Percentiles rank a stretch among this genome's conserved stretches.
phyloP scores from a whole-genome alignment of 1,140 invertebrate species.

The Dinoponera quadriceps region DNA sequence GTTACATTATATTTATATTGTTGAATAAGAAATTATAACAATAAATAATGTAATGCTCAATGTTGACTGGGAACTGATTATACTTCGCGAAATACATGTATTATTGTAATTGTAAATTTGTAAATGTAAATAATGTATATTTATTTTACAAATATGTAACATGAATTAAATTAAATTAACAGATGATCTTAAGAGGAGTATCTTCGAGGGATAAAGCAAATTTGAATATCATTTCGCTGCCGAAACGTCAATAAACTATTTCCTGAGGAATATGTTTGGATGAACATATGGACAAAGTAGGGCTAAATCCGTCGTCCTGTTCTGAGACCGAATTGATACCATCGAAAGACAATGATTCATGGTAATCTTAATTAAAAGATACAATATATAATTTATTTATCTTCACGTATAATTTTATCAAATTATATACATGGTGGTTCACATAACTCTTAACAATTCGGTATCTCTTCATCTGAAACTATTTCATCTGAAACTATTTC shows the following conservation, averaged over 20 bases:
- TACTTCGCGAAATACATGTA: too few species aligned
- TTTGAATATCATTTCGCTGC: not conserved
- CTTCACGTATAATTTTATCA: constrained; percentile 28
- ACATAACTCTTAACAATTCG: too few species aligned
- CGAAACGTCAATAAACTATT: not conserved
- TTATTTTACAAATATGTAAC: constrained; percentile 16
- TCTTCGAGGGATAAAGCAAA: too few species aligned
- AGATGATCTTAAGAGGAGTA: too few species aligned
- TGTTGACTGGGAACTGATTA: too few species aligned
- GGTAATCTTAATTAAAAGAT: not conserved
- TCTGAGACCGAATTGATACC: not conserved
- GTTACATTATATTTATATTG: too few species aligned
- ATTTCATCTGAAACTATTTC: too few species aligned
- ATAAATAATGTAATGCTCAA: too few species aligned
- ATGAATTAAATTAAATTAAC: too few species aligned
- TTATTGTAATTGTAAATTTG: not conserved
- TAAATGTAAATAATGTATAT: not conserved
- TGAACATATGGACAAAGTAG: not conserved
- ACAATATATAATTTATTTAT: not conserved
- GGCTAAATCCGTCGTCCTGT: not conserved
- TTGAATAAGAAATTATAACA: too few species aligned
- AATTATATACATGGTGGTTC: too few species aligned
- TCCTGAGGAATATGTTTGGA: not conserved
- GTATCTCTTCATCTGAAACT: too few species aligned
- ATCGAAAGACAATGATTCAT: not conserved